Base-by-base conservation (phyloP, 2,888 invertebrate species). In the Adelphocoris suturalis region DNA sequence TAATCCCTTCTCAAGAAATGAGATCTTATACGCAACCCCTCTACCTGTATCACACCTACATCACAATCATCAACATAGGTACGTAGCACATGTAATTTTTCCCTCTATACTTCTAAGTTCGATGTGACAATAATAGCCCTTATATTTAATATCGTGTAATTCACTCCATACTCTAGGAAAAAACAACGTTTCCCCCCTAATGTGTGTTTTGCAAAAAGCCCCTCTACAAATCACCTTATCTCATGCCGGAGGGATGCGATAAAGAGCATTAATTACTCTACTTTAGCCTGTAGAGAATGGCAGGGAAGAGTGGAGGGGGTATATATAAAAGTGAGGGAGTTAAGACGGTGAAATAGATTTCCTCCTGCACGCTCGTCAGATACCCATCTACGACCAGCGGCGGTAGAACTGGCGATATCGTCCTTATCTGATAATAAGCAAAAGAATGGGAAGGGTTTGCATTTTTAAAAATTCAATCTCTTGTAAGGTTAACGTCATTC, bases 181-280 rank as follows among this genome's bases (percentile, higher is more conserved):
- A 78, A 78, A 78, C 37, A 19, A 46, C 78, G 37, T 78, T 78
- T 78, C 46, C 78, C 46, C 46, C 47, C 78, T 78, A 78, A 78
- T 78, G 78, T 78, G 78, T 78, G 78, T 78, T 78, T 78, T 46
- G 78, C 78, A 46, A 78, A 78, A 78, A 46, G 78, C 23, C 37
- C 46, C 78, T 46, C 78, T 46, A 78, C 78, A 78, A 78, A 78
- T 78, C 78, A 78, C 78, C 46, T 78, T 46, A 78, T 78, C 78
- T 78, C 46, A 46, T 37, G 78, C 78, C 78, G 11, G 78, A 46
- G 78, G 47, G 46, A 47, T 68, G 46, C 28, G 78, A 78, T 78
- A 78, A 78, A 46, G 13, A 78, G 28, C 78, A 78, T 78, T 78
- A 78, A 78, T 78, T 78, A 78, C 78, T 47, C 78, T 11, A 19